Percentiles rank a stretch among this genome's conserved stretches.
Evolutionary conservation across 2,797 vertebrate genomes (phyloP).

Genomic region (Cirrhinus molitorella): DNA sequence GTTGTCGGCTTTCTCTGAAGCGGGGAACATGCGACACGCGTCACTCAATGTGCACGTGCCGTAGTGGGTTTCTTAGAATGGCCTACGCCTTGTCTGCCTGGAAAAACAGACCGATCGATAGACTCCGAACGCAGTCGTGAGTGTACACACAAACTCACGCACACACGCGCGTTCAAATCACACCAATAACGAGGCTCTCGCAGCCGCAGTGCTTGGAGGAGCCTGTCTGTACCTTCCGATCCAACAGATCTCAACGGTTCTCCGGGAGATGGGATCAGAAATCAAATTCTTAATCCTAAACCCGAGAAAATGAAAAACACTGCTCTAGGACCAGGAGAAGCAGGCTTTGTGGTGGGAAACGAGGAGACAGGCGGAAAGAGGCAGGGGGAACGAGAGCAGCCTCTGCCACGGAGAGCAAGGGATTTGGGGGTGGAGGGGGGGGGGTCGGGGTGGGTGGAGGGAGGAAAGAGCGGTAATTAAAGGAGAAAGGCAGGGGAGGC

Average conservation of each 20-base stretch:
- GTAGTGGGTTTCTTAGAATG: slow-evolving; percentile 46
- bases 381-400: slow-evolving; percentile 56
- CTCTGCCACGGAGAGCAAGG: slow-evolving; percentile 55
- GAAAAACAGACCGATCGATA: slow-evolving; percentile 61
- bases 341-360: slow-evolving; percentile 35
- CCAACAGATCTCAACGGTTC: slow-evolving; percentile 49
- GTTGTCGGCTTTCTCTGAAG: slow-evolving; percentile 17
- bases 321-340: slow-evolving; percentile 51
- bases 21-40: slow-evolving; percentile 5
- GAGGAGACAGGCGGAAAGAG: slow-evolving; percentile 59
- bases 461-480: slow-evolving; percentile 66
- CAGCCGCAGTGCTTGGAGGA: slow-evolving; percentile 53
- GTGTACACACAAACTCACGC: slow-evolving; percentile 28
- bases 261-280: slow-evolving; percentile 49
- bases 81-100: slow-evolving; percentile 50
- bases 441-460: slow-evolving; percentile 41
- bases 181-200: slow-evolving; percentile 57
- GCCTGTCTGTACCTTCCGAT: slow-evolving; percentile 49
- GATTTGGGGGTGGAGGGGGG: slow-evolving; percentile 53
- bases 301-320: slow-evolving; percentile 35
- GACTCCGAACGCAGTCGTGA: slow-evolving; percentile 48
- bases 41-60: slow-evolving; percentile 28
- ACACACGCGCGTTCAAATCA: slow-evolving; percentile 47
- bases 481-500: slow-evolving; percentile 64
- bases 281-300: slow-evolving; percentile 45